Percentiles rank a stretch among this genome's conserved stretches.
Conservation (phyloP, 2,113 vertebrate genomes). For the Gambusia holbrooki region DNA sequence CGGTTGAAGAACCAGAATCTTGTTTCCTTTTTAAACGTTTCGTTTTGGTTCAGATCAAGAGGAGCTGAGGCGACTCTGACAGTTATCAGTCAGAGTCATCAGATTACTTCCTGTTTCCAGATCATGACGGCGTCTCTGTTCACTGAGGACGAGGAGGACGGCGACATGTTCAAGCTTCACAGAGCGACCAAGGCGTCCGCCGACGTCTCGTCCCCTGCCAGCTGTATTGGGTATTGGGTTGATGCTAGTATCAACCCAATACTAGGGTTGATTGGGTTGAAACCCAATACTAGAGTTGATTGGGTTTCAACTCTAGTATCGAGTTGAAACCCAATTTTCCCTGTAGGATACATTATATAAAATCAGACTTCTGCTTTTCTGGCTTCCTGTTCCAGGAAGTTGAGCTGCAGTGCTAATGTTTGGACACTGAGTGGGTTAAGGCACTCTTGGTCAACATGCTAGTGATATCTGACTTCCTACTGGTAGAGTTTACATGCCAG, state of each 20-base stretch:
- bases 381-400: neutral
- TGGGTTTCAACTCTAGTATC: neutral
- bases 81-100: neutral
- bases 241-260: too few species aligned
- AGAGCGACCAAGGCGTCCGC: slow-evolving; percentile 69
- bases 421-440: too few species aligned
- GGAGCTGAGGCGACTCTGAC: too few species aligned
- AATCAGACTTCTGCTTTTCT: neutral
- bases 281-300: too few species aligned
- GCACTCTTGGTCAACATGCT: too few species aligned
- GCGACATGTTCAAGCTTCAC: slow-evolving; percentile 79
- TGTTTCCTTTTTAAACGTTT: too few species aligned
- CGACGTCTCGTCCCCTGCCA: slow-evolving; percentile 81
- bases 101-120: slow-evolving; percentile 62
- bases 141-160: slow-evolving; percentile 89
- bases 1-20: too few species aligned
- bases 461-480: too few species aligned
- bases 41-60: too few species aligned
- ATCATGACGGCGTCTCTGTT: slow-evolving; percentile 98
- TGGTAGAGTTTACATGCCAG: too few species aligned
- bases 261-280: too few species aligned
- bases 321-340: neutral
- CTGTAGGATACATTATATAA: neutral
- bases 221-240: too few species aligned
- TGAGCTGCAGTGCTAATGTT: neutral